Evolutionary conservation across 2,113 vertebrate species (phyloP).

Genomic region (Notechis scutatus): DNA sequence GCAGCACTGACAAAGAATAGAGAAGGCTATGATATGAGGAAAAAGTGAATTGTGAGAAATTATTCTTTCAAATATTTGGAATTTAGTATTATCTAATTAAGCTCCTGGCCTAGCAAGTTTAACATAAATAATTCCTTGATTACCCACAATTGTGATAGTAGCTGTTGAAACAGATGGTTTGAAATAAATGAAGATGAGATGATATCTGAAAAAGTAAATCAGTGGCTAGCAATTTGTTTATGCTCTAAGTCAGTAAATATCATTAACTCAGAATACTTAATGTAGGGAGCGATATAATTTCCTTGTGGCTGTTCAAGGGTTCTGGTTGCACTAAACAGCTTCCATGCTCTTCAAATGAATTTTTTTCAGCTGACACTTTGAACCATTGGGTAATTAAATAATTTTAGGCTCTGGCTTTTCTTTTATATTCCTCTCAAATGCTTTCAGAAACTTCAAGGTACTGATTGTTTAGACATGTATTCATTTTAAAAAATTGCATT

Average conservation of each 20-base stretch:
- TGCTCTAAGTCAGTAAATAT: background rate
- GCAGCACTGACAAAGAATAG: background rate
- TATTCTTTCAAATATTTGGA: background rate
- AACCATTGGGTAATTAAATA: background rate
- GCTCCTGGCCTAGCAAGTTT: background rate
- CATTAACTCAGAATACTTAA: background rate
- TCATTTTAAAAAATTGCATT: background rate
- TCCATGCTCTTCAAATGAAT: background rate
- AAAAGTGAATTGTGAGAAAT: background rate
- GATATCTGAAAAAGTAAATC: background rate
- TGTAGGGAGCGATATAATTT: background rate
- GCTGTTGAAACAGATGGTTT: background rate
- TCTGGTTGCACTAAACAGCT: background rate
- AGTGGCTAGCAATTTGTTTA: background rate
- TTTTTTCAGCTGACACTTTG: background rate
- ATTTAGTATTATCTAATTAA: background rate
- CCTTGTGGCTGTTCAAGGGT: background rate
- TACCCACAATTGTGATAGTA: background rate
- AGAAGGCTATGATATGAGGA: slow-evolving; percentile 1
- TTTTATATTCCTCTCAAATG: background rate
- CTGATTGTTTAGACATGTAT: background rate
- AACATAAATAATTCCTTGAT: background rate
- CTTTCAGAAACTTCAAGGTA: background rate
- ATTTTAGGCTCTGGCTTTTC: background rate
- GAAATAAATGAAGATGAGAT: background rate